Percentiles rank a stretch among this genome's conserved stretches.
Evolutionary conservation across 2,888 invertebrate species (phyloP).

Genomic region (Danaus chrysippus): DNA sequence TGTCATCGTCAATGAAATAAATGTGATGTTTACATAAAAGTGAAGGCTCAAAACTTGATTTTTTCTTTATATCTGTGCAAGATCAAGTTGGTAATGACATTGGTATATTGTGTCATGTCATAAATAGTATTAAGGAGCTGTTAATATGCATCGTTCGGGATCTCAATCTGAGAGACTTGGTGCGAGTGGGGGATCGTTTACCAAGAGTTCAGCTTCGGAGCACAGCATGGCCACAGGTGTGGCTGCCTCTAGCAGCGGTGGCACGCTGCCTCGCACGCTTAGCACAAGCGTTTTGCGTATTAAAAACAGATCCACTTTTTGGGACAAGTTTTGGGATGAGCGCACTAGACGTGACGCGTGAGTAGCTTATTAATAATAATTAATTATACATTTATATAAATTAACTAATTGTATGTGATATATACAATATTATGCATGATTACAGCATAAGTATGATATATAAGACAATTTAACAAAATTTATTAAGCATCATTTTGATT

Average conservation of each 20-base stretch:
- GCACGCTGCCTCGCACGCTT: constrained; percentile 83
- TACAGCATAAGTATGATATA: too few species aligned
- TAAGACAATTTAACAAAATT: too few species aligned
- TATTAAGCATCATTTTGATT: too few species aligned
- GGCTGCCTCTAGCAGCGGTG: constrained; percentile 68
- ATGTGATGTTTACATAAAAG: constrained; percentile 26
- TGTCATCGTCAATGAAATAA: constrained; percentile 37
- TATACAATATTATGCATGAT: too few species aligned
- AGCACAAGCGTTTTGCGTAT: constrained; percentile 90
- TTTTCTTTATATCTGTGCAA: constrained; percentile 15
- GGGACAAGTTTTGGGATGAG: constrained; percentile 91
- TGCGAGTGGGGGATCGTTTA: constrained; percentile 52
- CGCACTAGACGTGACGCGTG: constrained; percentile 83
- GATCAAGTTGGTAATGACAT: constrained; percentile 30
- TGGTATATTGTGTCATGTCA: constrained; percentile 42
- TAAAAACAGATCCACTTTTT: constrained; percentile 88
- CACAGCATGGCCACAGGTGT: constrained; percentile 76
- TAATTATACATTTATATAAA: too few species aligned
- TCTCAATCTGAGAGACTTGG: constrained; percentile 79
- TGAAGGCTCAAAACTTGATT: background rate
- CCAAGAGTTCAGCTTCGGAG: constrained; percentile 72
- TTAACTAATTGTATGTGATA: too few species aligned
- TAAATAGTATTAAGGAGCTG: constrained; percentile 34
- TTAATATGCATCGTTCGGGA: constrained; percentile 74
- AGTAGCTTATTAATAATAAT: constrained; percentile 57